Evolutionary conservation across 2,113 vertebrate species (phyloP), one percentile per base, ranked within the genome.

Genomic region (Xenus cinereus): DNA sequence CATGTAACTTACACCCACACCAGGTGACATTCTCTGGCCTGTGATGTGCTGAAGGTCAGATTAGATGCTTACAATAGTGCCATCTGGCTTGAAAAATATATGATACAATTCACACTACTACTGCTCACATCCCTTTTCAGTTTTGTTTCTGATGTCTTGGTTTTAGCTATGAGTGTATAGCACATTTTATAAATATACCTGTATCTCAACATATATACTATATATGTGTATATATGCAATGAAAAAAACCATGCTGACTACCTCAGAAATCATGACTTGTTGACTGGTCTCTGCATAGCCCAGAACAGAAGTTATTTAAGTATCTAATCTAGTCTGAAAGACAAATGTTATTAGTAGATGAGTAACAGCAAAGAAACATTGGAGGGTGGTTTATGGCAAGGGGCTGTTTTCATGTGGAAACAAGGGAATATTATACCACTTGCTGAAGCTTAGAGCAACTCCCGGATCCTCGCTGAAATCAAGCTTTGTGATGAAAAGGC

Each of bases 341-440:
- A 94, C 74, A 96, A 97, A 95, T 53, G 92, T 62, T 84, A 48
- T 80, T 85, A 82, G 82, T 56, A 45, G 45, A 56, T 84, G 63
- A 95, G 68, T 73, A 93, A 53, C 76, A 75, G 94, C 86, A 77
- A 96, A 82, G 86, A 90, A 97, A 96, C 82, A 5, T 30, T 51
- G 74, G 28, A 87, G 95, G 63, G 46, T 69, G 88, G 32, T 82
- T 96, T 92, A 75, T 95, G 95, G 95, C 96, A 97, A 97, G 95
- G 96, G 96, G 93, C 93, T 93, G 94, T 93, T 97, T 95, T 97
- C 88, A 87, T 91, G 86, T 92, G 93, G 90, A 97, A 97, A 97
- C 92, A 95, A 95, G 96, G 95, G 98, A 76, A 98, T 98, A 97
- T 97, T 97, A 97, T 97, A 97, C 93, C 95, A 94, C 45, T 91